phyloP scores from a whole-genome alignment of 2,888 invertebrate species.

The Heliconius hortense region DNA sequence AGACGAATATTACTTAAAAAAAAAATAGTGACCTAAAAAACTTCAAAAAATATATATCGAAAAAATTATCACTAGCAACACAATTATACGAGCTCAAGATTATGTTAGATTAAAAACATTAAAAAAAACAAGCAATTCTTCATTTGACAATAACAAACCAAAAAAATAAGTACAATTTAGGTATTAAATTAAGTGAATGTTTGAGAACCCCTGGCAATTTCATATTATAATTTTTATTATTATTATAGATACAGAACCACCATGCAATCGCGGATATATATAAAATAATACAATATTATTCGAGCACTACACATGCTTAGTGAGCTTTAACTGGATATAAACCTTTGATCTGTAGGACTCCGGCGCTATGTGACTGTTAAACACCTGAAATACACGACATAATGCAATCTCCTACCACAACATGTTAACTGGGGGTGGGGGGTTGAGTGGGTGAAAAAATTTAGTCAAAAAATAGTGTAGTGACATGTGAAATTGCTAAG shows the following conservation, averaged over 20 bases:
- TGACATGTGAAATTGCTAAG: neutral
- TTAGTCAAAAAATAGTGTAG: constrained; percentile 6
- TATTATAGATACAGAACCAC: constrained; percentile 45
- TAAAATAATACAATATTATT: constrained; percentile 44
- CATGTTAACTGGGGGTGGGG: constrained; percentile 18
- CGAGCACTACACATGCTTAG: constrained; percentile 77
- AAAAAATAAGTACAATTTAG: neutral
- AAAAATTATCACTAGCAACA: neutral
- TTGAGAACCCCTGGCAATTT: constrained; percentile 22
- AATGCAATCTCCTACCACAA: constrained; percentile 65
- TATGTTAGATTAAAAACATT: neutral
- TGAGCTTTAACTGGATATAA: constrained; percentile 83
- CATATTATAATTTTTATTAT: constrained; percentile 8
- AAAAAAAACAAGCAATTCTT: neutral
- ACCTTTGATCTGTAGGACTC: constrained; percentile 96
- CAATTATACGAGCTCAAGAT: neutral
- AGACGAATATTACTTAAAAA: neutral
- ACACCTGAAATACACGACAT: constrained; percentile 89
- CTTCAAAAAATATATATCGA: neutral
- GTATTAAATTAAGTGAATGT: neutral
- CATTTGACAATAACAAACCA: neutral
- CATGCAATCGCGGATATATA: constrained; percentile 61
- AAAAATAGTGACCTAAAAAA: neutral
- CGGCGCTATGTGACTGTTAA: constrained; percentile 97
- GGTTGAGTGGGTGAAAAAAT: neutral